A percentile compares a stretch with the other conserved stretches of the same genome.
Evolutionary conservation across 30 jellyfish, hydroid and myxozoan genomes (phyloP).

Genomic region (Pseudorhiza aurosa): DNA sequence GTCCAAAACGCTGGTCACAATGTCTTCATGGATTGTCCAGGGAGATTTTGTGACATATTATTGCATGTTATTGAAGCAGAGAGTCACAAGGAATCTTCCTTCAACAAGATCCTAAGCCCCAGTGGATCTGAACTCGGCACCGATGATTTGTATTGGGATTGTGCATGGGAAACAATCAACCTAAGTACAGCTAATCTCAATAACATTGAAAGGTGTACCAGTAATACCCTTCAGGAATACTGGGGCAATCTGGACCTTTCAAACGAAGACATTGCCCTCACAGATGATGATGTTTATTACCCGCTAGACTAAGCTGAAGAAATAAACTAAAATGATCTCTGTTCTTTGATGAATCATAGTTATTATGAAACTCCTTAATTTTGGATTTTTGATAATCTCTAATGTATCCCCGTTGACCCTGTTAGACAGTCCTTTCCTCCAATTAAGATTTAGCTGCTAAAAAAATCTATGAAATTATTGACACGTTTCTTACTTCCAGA

Average conservation of each 20-base stretch:
- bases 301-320: not conserved
- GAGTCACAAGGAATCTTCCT: slow-evolving; percentile 2
- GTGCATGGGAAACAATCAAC: slow-evolving; percentile 82
- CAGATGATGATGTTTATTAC: slow-evolving; percentile 39
- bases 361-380: too few relatives aligned
- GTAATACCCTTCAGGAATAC: slow-evolving; percentile 14
- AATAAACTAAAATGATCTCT: too few relatives aligned
- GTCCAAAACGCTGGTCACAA: slow-evolving; percentile 73
- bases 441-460: too few relatives aligned
- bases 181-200: slow-evolving; percentile 37
- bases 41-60: slow-evolving; percentile 66
- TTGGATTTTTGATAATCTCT: too few relatives aligned
- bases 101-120: slow-evolving; percentile 6
- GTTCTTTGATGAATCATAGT: too few relatives aligned
- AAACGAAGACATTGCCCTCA: not conserved
- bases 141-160: slow-evolving; percentile 78
- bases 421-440: too few relatives aligned
- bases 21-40: slow-evolving; percentile 72
- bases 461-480: too few relatives aligned
- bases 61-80: slow-evolving; percentile 53
- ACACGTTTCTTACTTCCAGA: too few relatives aligned
- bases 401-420: too few relatives aligned
- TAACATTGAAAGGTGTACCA: slow-evolving; percentile 29
- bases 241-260: slow-evolving; percentile 42
- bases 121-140: slow-evolving; percentile 39